phyloP scores from a whole-genome alignment of 1,140 invertebrate species.

The Phocides pigmalion region DNA sequence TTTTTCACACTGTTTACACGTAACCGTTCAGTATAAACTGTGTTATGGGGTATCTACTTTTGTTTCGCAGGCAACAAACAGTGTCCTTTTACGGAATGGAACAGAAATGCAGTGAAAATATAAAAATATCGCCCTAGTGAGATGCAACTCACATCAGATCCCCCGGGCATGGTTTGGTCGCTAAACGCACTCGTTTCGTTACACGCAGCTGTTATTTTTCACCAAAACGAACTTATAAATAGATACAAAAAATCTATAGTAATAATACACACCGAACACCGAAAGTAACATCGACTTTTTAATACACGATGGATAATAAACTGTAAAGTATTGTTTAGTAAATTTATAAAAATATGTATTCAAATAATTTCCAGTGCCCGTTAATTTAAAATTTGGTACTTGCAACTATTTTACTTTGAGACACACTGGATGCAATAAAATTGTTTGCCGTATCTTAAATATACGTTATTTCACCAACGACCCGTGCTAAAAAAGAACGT shows the following conservation, averaged over 20 bases:
- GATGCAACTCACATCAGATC: conserved; percentile 53
- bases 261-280: not conserved
- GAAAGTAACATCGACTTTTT: too few species aligned
- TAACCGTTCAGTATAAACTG: conserved; percentile 23
- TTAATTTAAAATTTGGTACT: too few species aligned
- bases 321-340: too few species aligned
- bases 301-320: too few species aligned
- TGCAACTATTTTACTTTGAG: too few species aligned
- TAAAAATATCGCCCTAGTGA: conserved; percentile 63
- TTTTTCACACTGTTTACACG: not conserved
- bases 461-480: too few species aligned
- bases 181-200: conserved; percentile 36
- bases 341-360: too few species aligned
- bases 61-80: conserved; percentile 56
- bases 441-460: too few species aligned
- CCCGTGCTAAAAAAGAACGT: too few species aligned
- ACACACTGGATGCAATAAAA: too few species aligned
- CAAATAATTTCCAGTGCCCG: too few species aligned
- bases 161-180: conserved; percentile 48
- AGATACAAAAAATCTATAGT: not conserved
- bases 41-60: conserved; percentile 43
- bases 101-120: conserved; percentile 68
- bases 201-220: conserved; percentile 18
- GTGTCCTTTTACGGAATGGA: conserved; percentile 53
- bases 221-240: not conserved